These are phyloP conservation scores for Mythimna loreyi DNA, from an alignment of 2,888 invertebrate genomes.

Conservation along the genomic window DNA sequence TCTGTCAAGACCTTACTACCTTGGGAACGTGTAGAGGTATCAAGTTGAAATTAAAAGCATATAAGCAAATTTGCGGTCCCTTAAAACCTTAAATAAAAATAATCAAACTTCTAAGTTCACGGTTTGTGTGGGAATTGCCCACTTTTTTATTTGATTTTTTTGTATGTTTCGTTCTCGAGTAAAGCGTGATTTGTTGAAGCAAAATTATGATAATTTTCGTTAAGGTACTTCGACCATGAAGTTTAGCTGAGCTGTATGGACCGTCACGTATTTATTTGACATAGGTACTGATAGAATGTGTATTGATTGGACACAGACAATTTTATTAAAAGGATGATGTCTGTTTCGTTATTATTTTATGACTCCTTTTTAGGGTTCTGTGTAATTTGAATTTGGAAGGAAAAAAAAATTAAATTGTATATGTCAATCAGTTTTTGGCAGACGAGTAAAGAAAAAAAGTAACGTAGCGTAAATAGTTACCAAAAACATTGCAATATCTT, in stretches of 20 bases:
- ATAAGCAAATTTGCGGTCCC: too few relatives aligned
- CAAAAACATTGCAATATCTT: conserved; percentile 15
- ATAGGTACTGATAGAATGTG: conserved; percentile 10
- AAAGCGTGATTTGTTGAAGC: not conserved
- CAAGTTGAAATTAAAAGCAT: too few relatives aligned
- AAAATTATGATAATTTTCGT: conserved; percentile 36
- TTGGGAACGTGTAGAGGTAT: too few relatives aligned
- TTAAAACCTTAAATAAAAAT: too few relatives aligned
- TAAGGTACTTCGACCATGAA: conserved; percentile 17
- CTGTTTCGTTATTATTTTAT: conserved; percentile 1
- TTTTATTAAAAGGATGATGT: conserved; percentile 25
- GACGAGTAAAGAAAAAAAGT: too few relatives aligned
- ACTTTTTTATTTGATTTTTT: conserved; percentile 2
- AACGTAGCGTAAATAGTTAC: not conserved
- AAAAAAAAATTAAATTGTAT: too few relatives aligned
- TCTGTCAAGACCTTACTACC: too few relatives aligned
- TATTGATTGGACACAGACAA: conserved; percentile 11
- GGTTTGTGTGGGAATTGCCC: too few relatives aligned
- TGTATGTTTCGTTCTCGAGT: conserved; percentile 11
- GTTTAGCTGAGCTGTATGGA: conserved; percentile 11
- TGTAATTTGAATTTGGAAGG: too few relatives aligned
- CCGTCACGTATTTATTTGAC: conserved; percentile 40
- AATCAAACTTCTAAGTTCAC: too few relatives aligned
- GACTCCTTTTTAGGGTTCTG: too few relatives aligned
- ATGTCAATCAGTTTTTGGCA: too few relatives aligned